A percentile compares a stretch with the other conserved stretches of the same genome.
Conservation (phyloP, 2,888 invertebrate genomes). For the Panopea generosa region DNA sequence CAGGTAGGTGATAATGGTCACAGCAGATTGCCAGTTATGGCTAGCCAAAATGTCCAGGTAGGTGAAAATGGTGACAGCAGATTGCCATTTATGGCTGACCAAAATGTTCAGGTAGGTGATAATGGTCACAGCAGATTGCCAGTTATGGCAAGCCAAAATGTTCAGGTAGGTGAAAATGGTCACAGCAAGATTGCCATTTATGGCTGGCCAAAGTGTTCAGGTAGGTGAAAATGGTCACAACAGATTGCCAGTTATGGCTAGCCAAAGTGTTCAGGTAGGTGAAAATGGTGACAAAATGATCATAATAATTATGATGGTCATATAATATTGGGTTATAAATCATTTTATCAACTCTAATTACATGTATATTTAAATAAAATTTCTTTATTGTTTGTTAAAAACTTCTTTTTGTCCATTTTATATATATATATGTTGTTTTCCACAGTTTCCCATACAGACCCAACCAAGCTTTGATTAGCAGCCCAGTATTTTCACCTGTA, state of each 20-base stretch:
- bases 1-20: conserved; percentile 92
- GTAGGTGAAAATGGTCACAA: conserved; percentile 89
- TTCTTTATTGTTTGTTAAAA: too few relatives aligned
- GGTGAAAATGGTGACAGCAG: conserved; percentile 91
- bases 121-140: conserved; percentile 93
- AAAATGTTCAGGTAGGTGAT: conserved; percentile 93
- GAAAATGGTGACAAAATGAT: too few relatives aligned
- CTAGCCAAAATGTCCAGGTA: conserved; percentile 94
- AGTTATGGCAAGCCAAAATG: conserved; percentile 94
- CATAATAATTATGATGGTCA: too few relatives aligned
- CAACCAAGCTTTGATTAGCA: too few relatives aligned
- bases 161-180: conserved; percentile 92
- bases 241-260: conserved; percentile 95
- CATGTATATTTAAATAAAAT: too few relatives aligned
- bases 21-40: conserved; percentile 95
- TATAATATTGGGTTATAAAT: too few relatives aligned
- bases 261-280: conserved; percentile 92
- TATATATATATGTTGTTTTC: too few relatives aligned
- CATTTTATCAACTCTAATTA: too few relatives aligned
- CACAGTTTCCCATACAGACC: too few relatives aligned
- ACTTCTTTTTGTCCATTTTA: too few relatives aligned
- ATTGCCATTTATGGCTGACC: conserved; percentile 94
- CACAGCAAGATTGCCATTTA: conserved; percentile 93
- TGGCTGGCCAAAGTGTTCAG: conserved; percentile 95
- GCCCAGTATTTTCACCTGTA: too few relatives aligned